Evolutionary conservation across 2,113 vertebrate species (phyloP), one percentile per base, ranked within the genome.

Genomic region (Leptocoma aspasia): DNA sequence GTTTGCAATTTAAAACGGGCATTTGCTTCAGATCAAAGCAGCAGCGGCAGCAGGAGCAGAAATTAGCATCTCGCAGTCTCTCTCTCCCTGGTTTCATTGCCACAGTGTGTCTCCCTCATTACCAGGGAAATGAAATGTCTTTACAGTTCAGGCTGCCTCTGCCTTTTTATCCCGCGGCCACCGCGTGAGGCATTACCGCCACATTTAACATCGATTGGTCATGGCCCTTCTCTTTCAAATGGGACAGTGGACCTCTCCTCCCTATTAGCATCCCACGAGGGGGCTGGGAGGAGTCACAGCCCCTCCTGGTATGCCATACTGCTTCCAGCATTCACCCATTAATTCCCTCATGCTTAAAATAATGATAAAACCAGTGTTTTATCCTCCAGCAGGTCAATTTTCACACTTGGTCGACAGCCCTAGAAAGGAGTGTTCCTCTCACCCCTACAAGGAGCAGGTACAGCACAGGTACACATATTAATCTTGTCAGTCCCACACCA

Each of bases 21-120:
- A 96, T 95, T 97, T 91, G 90, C 95, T 91, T 73, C 96, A 97
- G 94, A 97, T 97, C 96, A 97, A 97, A 97, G 97, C 57, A 0
- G 92, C 78, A 33, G 95, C 6, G n/a, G 95, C 95, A 68, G 92
- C 78, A 70, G 93, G 91, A 93, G 39, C 75, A 95, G 92, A 91
- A 96, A 97, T 97, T 95, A 97, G 86, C 96, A 97, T 97, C 96
- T 97, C 84, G 12, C 35, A 28, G 93, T 23, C 92, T 90, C 94
- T 68, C 90, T 86, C 90, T 47, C 92, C 33, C 89, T 1, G 9
- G 72, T 94, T 96, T 92, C 96, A 71, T 31, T 71, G 86, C 95
- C 89, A 91, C 93, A 94, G 90, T 71, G 79, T 82, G 83, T 91
- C 95, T 95, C 95, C 83, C 89, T 97, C 95, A 96, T 97, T 97